Evolutionary conservation across 2,888 invertebrate species (phyloP).

Genomic region (Galeopsomyia nigrocyanea): DNA sequence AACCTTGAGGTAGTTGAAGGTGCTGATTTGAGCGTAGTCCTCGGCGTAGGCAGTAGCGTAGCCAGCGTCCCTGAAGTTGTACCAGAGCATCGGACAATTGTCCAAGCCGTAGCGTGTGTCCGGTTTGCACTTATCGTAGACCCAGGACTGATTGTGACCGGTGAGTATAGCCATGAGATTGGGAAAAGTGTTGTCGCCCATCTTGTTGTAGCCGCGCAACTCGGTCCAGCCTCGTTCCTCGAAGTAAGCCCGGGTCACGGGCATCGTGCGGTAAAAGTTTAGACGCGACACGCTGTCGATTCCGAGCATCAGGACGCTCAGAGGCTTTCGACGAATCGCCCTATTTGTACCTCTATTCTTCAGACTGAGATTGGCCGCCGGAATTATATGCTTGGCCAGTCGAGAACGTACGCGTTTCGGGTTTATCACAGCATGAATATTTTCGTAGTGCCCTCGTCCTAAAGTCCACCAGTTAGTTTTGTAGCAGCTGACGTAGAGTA

Average conservation of each 20-base stretch:
- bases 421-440: slow-evolving; percentile 73
- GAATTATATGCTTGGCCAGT: too few species aligned
- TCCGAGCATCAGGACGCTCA: slow-evolving; percentile 84
- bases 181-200: slow-evolving; percentile 91
- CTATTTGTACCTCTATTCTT: neutral
- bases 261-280: slow-evolving; percentile 83
- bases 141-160: slow-evolving; percentile 73
- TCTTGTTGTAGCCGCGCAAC: slow-evolving; percentile 82
- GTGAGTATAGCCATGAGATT: slow-evolving; percentile 88
- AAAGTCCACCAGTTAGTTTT: too few species aligned
- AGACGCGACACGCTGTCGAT: slow-evolving; percentile 88
- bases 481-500: too few species aligned
- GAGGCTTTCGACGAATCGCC: slow-evolving; percentile 64
- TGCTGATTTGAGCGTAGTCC: slow-evolving; percentile 80
- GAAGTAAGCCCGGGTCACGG: slow-evolving; percentile 79
- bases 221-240: slow-evolving; percentile 79
- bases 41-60: slow-evolving; percentile 87
- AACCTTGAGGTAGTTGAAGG: slow-evolving; percentile 80
- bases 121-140: slow-evolving; percentile 72
- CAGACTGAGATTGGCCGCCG: neutral
- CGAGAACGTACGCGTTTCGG: slow-evolving; percentile 71
- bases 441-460: slow-evolving; percentile 65
- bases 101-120: slow-evolving; percentile 73
- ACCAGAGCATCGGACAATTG: slow-evolving; percentile 83
- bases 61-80: slow-evolving; percentile 77